phyloP scores from a whole-genome alignment of 2,888 invertebrate species.

The Ethmia dodecea region DNA sequence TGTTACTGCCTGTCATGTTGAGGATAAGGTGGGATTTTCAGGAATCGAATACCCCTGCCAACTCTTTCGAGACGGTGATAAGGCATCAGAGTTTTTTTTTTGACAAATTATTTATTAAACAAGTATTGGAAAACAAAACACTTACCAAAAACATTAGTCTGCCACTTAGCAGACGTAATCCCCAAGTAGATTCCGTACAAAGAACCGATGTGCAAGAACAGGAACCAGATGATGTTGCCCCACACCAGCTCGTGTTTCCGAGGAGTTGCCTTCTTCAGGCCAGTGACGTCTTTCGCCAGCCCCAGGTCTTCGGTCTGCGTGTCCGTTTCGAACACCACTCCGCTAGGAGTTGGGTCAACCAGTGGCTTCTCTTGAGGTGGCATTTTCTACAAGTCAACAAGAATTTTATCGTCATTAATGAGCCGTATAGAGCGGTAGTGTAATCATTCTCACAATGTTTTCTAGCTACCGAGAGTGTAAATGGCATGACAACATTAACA shows the following conservation, averaged over 20 bases:
- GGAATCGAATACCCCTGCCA: too few species aligned
- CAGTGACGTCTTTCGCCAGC: slow-evolving; percentile 73
- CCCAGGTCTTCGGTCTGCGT: slow-evolving; percentile 81
- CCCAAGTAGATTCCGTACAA: slow-evolving; percentile 81
- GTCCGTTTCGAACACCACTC: slow-evolving; percentile 82
- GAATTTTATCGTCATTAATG: not conserved
- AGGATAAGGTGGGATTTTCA: too few species aligned
- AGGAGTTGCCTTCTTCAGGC: slow-evolving; percentile 69
- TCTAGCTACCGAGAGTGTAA: too few species aligned
- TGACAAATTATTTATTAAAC: too few species aligned
- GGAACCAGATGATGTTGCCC: slow-evolving; percentile 84
- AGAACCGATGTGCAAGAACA: slow-evolving; percentile 80
- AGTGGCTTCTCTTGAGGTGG: slow-evolving; percentile 78
- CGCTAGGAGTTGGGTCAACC: slow-evolving; percentile 66
- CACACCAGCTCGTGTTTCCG: slow-evolving; percentile 80
- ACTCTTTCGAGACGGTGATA: too few species aligned
- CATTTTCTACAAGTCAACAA: slow-evolving; percentile 43
- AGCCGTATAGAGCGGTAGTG: too few species aligned
- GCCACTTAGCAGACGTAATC: slow-evolving; percentile 81
- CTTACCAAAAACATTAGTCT: slow-evolving; percentile 82
- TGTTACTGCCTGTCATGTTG: too few species aligned
- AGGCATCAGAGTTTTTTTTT: too few species aligned
- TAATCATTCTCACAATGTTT: too few species aligned
- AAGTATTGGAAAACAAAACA: slow-evolving; percentile 10
- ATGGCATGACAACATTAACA: too few species aligned